These are phyloP conservation scores for Eubucco bourcierii DNA, from an alignment of 2,113 vertebrate species.

Conservation along the genomic window DNA sequence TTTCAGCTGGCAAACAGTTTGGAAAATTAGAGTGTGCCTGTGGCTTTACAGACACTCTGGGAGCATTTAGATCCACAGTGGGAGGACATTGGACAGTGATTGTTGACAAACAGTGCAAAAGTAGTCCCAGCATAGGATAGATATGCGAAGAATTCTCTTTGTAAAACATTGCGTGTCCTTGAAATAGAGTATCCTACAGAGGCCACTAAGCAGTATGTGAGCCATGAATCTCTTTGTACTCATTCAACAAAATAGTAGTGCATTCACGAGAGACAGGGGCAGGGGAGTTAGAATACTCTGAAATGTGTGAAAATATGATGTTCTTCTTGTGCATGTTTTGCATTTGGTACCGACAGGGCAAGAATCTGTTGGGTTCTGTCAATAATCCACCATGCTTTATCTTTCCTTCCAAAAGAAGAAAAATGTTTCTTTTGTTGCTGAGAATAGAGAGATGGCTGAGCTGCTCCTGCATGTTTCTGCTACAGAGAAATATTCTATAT, in stretches of 20 bases:
- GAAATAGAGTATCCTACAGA: conserved; percentile 1
- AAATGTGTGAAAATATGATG: not conserved
- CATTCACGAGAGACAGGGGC: not conserved
- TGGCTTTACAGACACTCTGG: not conserved
- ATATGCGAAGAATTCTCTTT: conserved; percentile 15
- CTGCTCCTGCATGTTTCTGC: not conserved
- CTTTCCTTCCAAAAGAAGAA: not conserved
- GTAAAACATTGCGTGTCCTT: not conserved
- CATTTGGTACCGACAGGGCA: not conserved
- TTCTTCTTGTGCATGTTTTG: not conserved
- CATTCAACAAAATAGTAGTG: conserved; percentile 3
- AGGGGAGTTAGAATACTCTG: not conserved
- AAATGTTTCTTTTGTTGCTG: not conserved
- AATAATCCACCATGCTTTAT: not conserved
- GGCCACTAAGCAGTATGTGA: not conserved
- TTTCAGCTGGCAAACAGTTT: not conserved
- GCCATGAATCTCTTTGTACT: conserved; percentile 6
- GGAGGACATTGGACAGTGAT: not conserved
- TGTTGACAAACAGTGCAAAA: conserved; percentile 46
- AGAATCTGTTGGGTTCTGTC: not conserved
- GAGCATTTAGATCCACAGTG: not conserved
- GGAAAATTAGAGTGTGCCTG: not conserved
- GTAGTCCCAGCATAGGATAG: not conserved
- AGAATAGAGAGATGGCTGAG: not conserved
- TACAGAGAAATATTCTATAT: not conserved